Base-by-base conservation (phyloP, 2,113 vertebrate genomes). In the Scytalopus superciliaris region DNA sequence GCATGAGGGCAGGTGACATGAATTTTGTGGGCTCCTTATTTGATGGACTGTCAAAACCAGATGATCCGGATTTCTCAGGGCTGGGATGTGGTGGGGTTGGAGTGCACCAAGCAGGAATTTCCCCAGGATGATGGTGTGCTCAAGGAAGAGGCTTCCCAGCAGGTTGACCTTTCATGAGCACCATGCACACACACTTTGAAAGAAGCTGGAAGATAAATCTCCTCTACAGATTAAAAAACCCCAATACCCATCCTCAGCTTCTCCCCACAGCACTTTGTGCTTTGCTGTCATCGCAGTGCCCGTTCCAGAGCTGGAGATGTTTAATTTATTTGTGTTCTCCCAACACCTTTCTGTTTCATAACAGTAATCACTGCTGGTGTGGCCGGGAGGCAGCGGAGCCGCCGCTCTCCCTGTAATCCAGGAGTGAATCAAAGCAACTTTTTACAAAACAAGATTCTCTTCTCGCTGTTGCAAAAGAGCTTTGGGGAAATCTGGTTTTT, bases 381-480 rank as follows among this genome's bases (percentile, higher is more conserved):
- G 47, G 82, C 93, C 7, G 10, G 53, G 30, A 88, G 94, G 84
- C 55, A 74, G 78, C 3, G 10, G 80, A 66, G 80, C 69, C 13
- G n/a, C 95, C 2, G 10, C 3, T 15, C 70, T 93, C 93, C 81
- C 87, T 56, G 72, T 91, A 94, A 97, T 95, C 95, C 94, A 68
- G 91, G 88, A 76, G 63, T 66, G 95, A 97, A 97, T 97, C 96
- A 88, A 96, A 97, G 96, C 96, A 94, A 95, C 94, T 94, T 97
- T 97, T 94, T 88, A 89, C 95, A 47, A 93, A 90, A 91, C 90
- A 90, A 94, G 96, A 75, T 73, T 80, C 84, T 83, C 94, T 59
- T 95, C 94, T 95, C 23, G 0, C 45, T 76, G 69, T 97, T 90
- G 92, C 97, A 74, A 85, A 84, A 92, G 93, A 97, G 94, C 96